Percentiles rank a stretch among this genome's conserved stretches.
These are phyloP conservation scores for Nymphalis polychloros DNA, from an alignment of 2,888 invertebrate species.

Conservation along the genomic window DNA sequence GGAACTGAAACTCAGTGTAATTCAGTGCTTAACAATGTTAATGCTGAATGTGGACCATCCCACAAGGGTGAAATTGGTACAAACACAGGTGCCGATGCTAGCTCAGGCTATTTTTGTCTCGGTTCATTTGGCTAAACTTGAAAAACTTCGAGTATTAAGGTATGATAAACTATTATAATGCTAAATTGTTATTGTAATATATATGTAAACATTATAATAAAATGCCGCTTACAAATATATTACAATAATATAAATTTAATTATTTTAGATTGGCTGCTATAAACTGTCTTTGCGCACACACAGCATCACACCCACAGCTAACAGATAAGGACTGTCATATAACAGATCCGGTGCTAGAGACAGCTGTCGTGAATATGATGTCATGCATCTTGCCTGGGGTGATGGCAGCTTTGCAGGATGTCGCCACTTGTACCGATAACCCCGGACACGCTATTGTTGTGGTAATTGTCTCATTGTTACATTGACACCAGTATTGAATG, in stretches of 20 bases:
- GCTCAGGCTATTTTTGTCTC: constrained; percentile 85
- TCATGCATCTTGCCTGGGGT: constrained; percentile 85
- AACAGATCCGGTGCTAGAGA: constrained; percentile 62
- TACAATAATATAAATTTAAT: neutral
- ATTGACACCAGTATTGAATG: constrained; percentile 5
- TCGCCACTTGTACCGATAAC: constrained; percentile 80
- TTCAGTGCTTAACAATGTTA: constrained; percentile 78
- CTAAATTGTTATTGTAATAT: too few species aligned
- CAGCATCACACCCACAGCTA: constrained; percentile 76
- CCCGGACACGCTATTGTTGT: constrained; percentile 83
- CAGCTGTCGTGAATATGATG: constrained; percentile 79
- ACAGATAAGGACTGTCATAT: constrained; percentile 74
- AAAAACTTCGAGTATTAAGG: constrained; percentile 84
- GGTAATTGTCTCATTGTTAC: constrained; percentile 56
- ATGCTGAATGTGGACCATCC: constrained; percentile 74
- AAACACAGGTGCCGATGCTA: constrained; percentile 79
- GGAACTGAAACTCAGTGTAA: constrained; percentile 83
- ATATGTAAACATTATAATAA: too few species aligned
- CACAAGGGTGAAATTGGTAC: constrained; percentile 81
- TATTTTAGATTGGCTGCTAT: constrained; percentile 59
- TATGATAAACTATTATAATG: constrained; percentile 47
- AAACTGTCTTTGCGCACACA: constrained; percentile 83
- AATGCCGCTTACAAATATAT: too few species aligned
- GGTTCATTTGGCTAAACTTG: constrained; percentile 84
- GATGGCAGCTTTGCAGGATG: constrained; percentile 79